A percentile compares a stretch with the other conserved stretches of the same genome.
Evolutionary conservation across 2,888 invertebrate genomes (phyloP).

Genomic region (Stictocephala bisonia): DNA sequence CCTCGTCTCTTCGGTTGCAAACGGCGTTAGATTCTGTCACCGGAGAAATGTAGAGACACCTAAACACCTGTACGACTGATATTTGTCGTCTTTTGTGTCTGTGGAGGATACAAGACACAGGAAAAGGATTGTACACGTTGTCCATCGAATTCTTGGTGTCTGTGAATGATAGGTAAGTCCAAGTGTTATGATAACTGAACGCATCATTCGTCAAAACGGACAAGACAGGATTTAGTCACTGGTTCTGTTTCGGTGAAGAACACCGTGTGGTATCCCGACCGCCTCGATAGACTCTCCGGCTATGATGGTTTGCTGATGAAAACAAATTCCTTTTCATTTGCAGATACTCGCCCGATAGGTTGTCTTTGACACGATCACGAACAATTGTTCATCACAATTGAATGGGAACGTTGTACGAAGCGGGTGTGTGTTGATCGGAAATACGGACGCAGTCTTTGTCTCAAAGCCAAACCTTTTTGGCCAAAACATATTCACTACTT

Average conservation of each 20-base stretch:
- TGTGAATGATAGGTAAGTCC: no score
- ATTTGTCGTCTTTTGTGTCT: no score
- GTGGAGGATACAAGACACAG: neutral
- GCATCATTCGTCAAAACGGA: conserved; percentile 23
- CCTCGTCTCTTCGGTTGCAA: no score
- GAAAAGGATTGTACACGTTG: neutral
- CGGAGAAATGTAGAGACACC: no score
- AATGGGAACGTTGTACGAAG: no score
- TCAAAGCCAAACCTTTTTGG: conserved; percentile 7
- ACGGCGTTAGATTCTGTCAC: no score
- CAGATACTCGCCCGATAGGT: conserved; percentile 13
- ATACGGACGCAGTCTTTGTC: neutral
- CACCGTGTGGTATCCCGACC: neutral
- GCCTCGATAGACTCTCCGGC: no score
- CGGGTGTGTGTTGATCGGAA: no score
- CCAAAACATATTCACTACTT: conserved; percentile 18
- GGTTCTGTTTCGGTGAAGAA: conserved; percentile 8
- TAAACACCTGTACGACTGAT: neutral
- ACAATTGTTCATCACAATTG: conserved; percentile 26
- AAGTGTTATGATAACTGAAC: neutral
- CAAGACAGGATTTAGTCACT: neutral
- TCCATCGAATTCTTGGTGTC: neutral
- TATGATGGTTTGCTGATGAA: neutral
- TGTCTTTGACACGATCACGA: conserved; percentile 3
- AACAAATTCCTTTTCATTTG: neutral